Conservation (phyloP, 2,113 vertebrate genomes). For the Plecotus auritus region DNA sequence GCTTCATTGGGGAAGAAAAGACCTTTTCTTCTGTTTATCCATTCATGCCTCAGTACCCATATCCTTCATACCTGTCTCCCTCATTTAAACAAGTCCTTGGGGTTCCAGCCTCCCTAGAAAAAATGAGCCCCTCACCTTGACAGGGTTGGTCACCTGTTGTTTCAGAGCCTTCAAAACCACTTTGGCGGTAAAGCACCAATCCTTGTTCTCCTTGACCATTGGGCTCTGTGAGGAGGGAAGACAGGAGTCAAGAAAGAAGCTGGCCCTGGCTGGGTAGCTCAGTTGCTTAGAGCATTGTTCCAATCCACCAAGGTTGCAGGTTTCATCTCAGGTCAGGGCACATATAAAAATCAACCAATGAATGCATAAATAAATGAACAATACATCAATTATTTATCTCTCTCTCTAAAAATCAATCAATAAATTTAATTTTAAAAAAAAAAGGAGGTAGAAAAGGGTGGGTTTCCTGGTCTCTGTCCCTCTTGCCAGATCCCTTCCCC, state of each 20-base stretch:
- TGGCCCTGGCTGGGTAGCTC: no score
- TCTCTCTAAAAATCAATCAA: no score
- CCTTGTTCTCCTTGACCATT: background rate
- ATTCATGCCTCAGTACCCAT: background rate
- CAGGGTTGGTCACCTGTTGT: background rate
- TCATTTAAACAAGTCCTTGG: background rate
- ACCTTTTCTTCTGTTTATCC: background rate
- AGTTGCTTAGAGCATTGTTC: no score
- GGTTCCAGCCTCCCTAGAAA: background rate
- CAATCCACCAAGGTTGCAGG: no score
- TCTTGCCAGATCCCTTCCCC: background rate
- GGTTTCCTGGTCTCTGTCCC: background rate
- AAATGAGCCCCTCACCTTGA: background rate
- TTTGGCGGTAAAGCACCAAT: slow-evolving; percentile 1
- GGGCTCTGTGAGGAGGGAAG: background rate
- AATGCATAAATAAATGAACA: no score
- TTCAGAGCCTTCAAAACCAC: slow-evolving; percentile 8
- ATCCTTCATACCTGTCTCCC: background rate
- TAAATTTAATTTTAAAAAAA: no score
- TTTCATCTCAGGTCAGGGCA: no score
- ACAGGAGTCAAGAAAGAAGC: background rate
- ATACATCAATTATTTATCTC: no score
- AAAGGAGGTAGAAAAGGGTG: background rate
- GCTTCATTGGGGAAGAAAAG: background rate
- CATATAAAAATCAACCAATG: no score